Evolutionary conservation across 2,113 vertebrate genomes (phyloP).

Genomic region (Pygoscelis antarcticus): DNA sequence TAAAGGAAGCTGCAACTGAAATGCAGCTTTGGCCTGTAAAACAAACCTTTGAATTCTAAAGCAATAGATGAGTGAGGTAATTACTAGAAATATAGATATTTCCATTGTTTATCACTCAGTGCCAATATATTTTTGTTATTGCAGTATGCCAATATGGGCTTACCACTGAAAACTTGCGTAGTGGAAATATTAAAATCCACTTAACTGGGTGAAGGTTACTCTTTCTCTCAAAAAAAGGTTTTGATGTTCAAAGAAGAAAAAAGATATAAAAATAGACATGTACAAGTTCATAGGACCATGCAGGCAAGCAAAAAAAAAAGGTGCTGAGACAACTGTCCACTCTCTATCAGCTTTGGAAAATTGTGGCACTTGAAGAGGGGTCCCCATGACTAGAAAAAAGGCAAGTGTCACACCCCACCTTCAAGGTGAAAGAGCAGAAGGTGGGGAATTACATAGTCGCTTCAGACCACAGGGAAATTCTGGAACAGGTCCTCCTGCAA

Average conservation of each 20-base stretch:
- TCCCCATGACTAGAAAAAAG: neutral
- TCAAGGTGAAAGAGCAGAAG: neutral
- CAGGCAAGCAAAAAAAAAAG: neutral
- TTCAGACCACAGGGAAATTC: neutral
- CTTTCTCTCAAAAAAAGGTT: neutral
- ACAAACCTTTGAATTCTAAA: neutral
- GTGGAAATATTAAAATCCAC: neutral
- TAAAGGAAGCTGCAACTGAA: neutral
- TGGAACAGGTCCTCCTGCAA: neutral
- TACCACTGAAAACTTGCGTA: neutral
- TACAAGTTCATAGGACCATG: neutral
- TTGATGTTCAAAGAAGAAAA: neutral
- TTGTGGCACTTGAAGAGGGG: too few relatives aligned
- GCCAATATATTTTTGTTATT: neutral
- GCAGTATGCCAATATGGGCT: neutral
- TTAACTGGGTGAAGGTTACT: neutral
- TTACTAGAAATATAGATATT: neutral
- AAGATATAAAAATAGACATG: neutral
- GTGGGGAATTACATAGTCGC: rapidly evolving
- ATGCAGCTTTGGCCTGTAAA: neutral
- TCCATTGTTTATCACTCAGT: neutral
- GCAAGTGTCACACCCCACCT: neutral
- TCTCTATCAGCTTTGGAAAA: neutral
- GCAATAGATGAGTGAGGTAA: neutral
- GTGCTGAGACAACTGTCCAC: neutral